Conservation (phyloP, 2,113 vertebrate species). For the Narcine bancroftii region DNA sequence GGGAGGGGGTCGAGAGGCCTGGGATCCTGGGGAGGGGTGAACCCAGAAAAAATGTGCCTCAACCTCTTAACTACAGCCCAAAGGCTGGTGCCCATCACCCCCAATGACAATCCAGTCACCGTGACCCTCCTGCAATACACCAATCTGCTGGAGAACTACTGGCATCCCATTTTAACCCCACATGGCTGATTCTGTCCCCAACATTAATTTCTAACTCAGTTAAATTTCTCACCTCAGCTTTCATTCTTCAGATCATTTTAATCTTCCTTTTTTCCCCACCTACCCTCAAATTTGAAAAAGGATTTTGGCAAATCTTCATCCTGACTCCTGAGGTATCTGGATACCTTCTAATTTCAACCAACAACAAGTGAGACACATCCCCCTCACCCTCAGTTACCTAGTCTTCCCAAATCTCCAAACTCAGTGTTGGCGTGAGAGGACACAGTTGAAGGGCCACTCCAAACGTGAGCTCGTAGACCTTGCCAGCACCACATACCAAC, state of each 20-base stretch:
- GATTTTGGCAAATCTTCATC: background rate
- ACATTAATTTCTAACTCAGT: background rate
- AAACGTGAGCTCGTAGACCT: background rate
- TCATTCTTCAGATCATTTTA: background rate
- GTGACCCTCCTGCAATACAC: no score
- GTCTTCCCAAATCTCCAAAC: background rate
- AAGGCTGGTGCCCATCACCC: no score
- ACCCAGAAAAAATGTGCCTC: no score
- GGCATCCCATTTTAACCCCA: no score
- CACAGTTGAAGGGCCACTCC: background rate
- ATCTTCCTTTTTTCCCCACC: background rate
- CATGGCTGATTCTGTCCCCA: no score
- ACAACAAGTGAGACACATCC: background rate
- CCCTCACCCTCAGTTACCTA: background rate
- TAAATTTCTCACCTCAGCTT: background rate
- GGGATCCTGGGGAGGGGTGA: no score
- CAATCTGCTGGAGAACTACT: no score
- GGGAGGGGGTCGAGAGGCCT: no score
- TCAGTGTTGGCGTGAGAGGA: background rate
- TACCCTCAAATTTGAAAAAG: background rate
- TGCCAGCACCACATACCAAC: background rate
- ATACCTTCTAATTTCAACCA: background rate
- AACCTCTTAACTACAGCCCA: no score
- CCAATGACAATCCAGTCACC: no score
- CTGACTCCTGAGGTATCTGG: no score